phyloP scores from a whole-genome alignment of 1,140 invertebrate genomes.

The Muscidifurax raptorellus region DNA sequence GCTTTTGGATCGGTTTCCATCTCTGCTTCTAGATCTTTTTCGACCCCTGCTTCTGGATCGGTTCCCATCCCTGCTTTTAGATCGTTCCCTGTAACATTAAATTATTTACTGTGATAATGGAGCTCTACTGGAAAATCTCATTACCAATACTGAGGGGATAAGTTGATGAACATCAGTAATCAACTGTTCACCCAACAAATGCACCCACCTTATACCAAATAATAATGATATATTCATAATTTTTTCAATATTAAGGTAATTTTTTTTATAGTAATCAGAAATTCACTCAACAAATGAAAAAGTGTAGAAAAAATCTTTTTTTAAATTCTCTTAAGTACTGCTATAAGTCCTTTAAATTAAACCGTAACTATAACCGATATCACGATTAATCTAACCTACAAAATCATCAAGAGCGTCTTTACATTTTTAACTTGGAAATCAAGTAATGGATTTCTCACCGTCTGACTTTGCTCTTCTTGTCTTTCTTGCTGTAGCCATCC shows the following conservation, averaged over 20 bases:
- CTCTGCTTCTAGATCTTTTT: neutral
- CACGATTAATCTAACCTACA: neutral
- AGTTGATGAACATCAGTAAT: too few species aligned
- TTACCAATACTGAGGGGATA: too few species aligned
- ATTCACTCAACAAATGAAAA: too few species aligned
- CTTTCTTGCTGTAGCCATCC: neutral
- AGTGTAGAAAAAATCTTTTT: too few species aligned
- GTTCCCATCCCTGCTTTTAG: constrained; percentile 8
- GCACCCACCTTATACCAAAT: too few species aligned
- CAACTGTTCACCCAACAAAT: too few species aligned
- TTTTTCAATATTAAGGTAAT: too few species aligned
- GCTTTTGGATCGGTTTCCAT: constrained; percentile 8
- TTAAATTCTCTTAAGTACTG: constrained; percentile 11
- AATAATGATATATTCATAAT: too few species aligned
- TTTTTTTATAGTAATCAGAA: too few species aligned
- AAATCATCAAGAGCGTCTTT: neutral
- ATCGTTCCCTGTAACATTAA: neutral
- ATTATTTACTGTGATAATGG: too few species aligned
- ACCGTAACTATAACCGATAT: neutral
- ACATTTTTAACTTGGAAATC: neutral
- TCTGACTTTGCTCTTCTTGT: constrained; percentile 18
- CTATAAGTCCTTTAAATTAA: neutral
- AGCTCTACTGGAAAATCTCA: too few species aligned
- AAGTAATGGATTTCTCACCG: constrained; percentile 2
- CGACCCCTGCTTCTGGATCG: neutral